Percentiles rank a stretch among this genome's conserved stretches.
These are phyloP conservation scores for Heliconius charithonia DNA, from an alignment of 2,888 invertebrate genomes.

Conservation along the genomic window DNA sequence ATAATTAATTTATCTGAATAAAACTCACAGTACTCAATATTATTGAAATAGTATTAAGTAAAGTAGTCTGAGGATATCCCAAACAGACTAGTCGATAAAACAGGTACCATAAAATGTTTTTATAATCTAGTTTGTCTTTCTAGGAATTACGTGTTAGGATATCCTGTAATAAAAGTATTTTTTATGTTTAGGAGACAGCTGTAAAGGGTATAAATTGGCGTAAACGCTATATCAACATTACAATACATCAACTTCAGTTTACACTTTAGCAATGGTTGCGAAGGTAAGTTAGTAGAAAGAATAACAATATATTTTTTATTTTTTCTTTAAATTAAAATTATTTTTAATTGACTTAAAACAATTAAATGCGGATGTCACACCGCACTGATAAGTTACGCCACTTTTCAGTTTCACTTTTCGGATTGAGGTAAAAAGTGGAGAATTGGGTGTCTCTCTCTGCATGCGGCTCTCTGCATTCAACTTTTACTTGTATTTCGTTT, in stretches of 20 bases:
- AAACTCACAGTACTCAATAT: too few relatives aligned
- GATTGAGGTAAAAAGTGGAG: too few relatives aligned
- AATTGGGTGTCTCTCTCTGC: too few relatives aligned
- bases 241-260: neutral
- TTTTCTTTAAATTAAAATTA: neutral
- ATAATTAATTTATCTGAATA: too few relatives aligned
- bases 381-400: neutral
- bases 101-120: neutral
- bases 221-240: neutral
- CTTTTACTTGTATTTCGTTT: neutral
- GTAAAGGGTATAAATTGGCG: slow-evolving; percentile 1
- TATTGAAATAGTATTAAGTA: too few relatives aligned
- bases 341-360: neutral
- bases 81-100: neutral
- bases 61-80: neutral
- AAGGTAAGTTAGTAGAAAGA: slow-evolving; percentile 4
- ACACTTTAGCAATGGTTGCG: neutral
- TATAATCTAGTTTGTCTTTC: neutral
- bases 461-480: too few relatives aligned
- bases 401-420: too few relatives aligned
- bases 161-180: slow-evolving; percentile 20
- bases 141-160: slow-evolving; percentile 8
- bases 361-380: neutral
- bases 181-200: neutral
- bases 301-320: neutral